Base-by-base conservation (phyloP, 2,113 vertebrate species). In the Oreotragus oreotragus region DNA sequence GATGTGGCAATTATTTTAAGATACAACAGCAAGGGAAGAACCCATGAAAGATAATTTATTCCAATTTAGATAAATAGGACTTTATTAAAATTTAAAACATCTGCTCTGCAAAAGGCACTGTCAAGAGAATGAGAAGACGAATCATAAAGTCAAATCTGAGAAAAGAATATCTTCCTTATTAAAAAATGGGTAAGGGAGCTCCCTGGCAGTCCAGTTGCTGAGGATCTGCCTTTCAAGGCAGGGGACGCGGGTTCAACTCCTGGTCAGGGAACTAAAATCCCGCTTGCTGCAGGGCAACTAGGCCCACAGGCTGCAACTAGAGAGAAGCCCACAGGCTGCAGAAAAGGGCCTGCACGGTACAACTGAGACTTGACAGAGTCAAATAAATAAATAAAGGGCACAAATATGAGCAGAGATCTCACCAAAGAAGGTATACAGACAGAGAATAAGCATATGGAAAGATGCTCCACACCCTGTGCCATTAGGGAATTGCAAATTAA, bases 81-180 rank as follows among this genome's bases (percentile, higher is more conserved):
- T 90, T 96, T 30, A 58, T 53, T 91, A 51, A 91, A 93, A 90
- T 88, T 19, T 47, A 95, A 86, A 94, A 91, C 16, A 21, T 53
- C 12, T 84, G 43, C 55, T 88, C 81, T 81, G 19, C 58, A 84
- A 96, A 96, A 81, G 58, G 88, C 21, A 95, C 3, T n/a, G 28
- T 87, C 45, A 84, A 84, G 66, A 87, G 30, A 94, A 62, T 64
- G 21, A 88, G 12, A 93, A 91, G 45, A 76, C 1, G 3, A 90
- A 49, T n/a, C 45, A 95, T 12, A 80, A 97, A 80, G 51, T 36
- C 11, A 11, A 23, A 51, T 14, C 23, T 84, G 39, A 92, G n/a
- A 95, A 47, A 70, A 8, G 6, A 84, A 45, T 89, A 39, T 62
- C 66, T 55, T 36, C 80, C 80, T 83, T 53, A 36, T 55, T 55